Base-by-base conservation (phyloP, 2,797 vertebrate species). In the Acanthurus lineatus region DNA sequence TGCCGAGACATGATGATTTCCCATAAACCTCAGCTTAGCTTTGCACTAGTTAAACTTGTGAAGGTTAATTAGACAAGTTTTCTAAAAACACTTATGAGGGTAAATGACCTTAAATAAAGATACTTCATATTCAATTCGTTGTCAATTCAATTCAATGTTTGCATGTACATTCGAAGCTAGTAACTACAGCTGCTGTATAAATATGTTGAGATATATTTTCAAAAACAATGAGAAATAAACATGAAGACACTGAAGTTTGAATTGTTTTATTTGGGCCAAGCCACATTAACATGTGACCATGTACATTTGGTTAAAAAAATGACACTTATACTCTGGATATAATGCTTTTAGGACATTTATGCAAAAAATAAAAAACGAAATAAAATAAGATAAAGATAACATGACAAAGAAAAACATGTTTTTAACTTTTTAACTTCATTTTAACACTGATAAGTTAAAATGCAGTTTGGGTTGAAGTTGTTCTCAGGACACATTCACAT, bases 401-500 rank as follows among this genome's bases (percentile, higher is more conserved):
- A 10, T 40, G 40, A 40, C 28, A 65, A 60, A 35, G 6, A 25
- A 38, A 19, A 65, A 51, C 3, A 10, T 47, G 20, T 67, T 53
- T 40, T 14, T 1, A 38, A 7, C 22, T 25, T 25, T 25, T 25
- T 25, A 25, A 25, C 25, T 25, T 25, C 25, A 25, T 25, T 48
- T 10, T 32, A 32, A 32, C 28, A 32, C 28, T 32, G 4, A 48
- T 1, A 20, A 49, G 28, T 49, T 28, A 9, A 65, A 81, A 54
- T 38, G 17, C 47, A 67, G 10, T 45, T 49, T 64, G 53, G 25
- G 53, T 17, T 62, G 32, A 70, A 9, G 25, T 44, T 61, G 9
- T 53, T n/a, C 28, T 28, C 1, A 17, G 20, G 67, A 77, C 4
- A 61, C n/a, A 1, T 67, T 88, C 60, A 66, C 49, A 77, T 57